These are phyloP conservation scores for Phania funesta DNA, from an alignment of 2,888 invertebrate genomes.

Conservation along the genomic window DNA sequence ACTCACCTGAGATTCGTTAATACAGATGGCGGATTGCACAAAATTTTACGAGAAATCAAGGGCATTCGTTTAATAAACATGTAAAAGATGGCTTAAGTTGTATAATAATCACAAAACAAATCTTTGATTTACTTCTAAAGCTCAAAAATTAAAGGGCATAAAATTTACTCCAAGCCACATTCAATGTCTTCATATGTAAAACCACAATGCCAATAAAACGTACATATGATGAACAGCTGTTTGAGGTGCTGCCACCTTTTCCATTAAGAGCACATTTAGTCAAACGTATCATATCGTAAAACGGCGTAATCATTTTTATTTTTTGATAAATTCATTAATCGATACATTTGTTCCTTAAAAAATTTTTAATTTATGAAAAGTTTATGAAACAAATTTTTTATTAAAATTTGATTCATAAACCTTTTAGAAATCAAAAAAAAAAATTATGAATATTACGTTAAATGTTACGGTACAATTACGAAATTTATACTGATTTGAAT, in stretches of 20 bases:
- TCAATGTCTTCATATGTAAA: neutral
- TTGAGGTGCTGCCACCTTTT: neutral
- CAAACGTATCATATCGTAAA: neutral
- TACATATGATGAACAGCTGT: conserved; percentile 28
- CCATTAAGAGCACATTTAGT: neutral
- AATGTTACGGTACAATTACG: no score
- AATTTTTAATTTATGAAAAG: no score
- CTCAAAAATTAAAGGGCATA: no score
- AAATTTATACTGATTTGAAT: no score
- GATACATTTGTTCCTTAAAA: no score
- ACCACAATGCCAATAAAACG: neutral
- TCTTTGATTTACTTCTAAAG: neutral
- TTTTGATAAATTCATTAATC: no score
- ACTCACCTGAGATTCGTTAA: conserved; percentile 26
- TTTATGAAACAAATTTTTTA: no score
- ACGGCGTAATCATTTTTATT: neutral
- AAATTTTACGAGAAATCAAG: conserved; percentile 40
- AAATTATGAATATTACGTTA: no score
- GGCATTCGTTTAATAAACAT: conserved; percentile 67
- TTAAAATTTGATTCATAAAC: no score
- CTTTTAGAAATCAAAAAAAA: no score
- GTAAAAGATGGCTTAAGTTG: conserved; percentile 39
- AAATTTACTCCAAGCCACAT: neutral
- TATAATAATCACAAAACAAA: conserved; percentile 19
- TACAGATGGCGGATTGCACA: conserved; percentile 32